Base-by-base conservation (phyloP, 2,888 invertebrate genomes). In the Nymphalis urticae region DNA sequence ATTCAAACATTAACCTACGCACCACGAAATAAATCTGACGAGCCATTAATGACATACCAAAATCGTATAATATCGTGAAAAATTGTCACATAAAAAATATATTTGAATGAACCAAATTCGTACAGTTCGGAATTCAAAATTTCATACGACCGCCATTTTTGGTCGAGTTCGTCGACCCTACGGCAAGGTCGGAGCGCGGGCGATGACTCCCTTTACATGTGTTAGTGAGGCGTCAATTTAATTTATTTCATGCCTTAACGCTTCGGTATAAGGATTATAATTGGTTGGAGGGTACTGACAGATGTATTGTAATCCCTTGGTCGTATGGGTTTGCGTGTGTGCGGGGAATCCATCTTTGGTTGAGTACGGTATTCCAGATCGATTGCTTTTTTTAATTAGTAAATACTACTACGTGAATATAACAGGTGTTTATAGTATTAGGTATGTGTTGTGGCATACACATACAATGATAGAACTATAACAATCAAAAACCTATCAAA, bases 161-260 rank as follows among this genome's bases (percentile, higher is more conserved):
- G 86, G 83, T 80, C 70, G 74, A 81, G 89, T 82, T 85, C 89
- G 72, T 81, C 80, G 83, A 88, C 83, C 86, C 82, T 77, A 70
- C 75, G 80, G 84, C 89, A 89, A 89, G 89, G 89, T 88, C 89
- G 89, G 80, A 80, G 77, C 81, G 83, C 85, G 89, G 87, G 73
- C 86, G 79, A 79, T 85, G 88, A 85, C 85, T 84, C 74, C 73
- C 64, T 68, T 62, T 72, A 67, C 66, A 69, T 76, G 78, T 78
- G 79, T 79, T 78, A 67, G 78, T 76, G 68, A 60, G 48, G 71
- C 48, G 50, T 60, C 58, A 32, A n/a, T 56, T 62, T 68, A 72
- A 48, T 62, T 66, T 4, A 75, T 62, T 73, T 67, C 69, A 56
- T 64, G 66, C 69, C 70, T 65, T 79, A 75, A 64, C 10, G 0